Evolutionary conservation across 2,888 invertebrate genomes (phyloP).

Genomic region (Coenonympha arcania): DNA sequence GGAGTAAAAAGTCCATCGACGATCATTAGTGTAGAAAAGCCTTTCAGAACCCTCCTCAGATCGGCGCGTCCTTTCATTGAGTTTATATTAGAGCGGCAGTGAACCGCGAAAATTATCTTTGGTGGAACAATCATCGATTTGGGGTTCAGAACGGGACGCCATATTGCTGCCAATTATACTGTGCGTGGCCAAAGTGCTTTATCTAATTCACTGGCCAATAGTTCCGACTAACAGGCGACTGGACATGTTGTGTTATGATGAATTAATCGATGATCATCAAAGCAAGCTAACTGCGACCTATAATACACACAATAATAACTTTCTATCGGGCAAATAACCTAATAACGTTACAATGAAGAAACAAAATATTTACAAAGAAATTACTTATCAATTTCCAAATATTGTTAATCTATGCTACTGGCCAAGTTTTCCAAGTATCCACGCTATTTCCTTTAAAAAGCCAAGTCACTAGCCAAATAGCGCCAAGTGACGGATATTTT

Average conservation of each 20-base stretch:
- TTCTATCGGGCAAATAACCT: too few species aligned
- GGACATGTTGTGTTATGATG: slow-evolving; percentile 20
- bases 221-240: slow-evolving; percentile 11
- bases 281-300: not conserved
- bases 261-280: too few species aligned
- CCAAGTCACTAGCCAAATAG: too few species aligned
- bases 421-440: too few species aligned
- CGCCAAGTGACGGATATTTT: too few species aligned
- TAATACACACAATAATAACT: too few species aligned
- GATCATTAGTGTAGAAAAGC: slow-evolving; percentile 19
- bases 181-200: slow-evolving; percentile 31
- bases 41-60: slow-evolving; percentile 23
- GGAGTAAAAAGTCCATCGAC: not conserved
- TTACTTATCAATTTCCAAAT: too few species aligned
- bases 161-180: slow-evolving; percentile 39
- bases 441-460: too few species aligned
- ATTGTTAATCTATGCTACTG: too few species aligned
- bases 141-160: slow-evolving; percentile 34
- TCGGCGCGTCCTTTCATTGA: slow-evolving; percentile 24
- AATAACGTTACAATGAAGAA: too few species aligned
- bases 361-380: too few species aligned
- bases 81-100: slow-evolving; percentile 27
- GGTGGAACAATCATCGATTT: slow-evolving; percentile 37
- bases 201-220: slow-evolving; percentile 23
- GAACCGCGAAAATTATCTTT: slow-evolving; percentile 31